Evolutionary conservation across 2,797 vertebrate genomes (phyloP).

Genomic region (Oreortyx pictus): DNA sequence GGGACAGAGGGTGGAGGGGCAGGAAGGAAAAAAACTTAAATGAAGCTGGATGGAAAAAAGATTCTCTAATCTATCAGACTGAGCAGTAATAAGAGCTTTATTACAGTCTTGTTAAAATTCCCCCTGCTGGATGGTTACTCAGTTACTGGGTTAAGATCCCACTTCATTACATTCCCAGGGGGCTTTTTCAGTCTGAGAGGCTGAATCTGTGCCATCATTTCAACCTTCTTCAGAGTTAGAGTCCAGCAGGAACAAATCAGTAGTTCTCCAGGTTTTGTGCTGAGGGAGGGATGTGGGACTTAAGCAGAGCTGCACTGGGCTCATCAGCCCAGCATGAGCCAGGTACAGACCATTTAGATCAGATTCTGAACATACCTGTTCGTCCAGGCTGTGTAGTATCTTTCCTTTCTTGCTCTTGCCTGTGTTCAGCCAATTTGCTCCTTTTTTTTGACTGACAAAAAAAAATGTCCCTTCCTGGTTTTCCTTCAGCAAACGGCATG

Average conservation of each 20-base stretch:
- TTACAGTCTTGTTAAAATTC: conserved; percentile 69
- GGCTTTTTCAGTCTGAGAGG: neutral
- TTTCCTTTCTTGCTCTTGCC: neutral
- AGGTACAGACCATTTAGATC: neutral
- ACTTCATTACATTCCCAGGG: conserved; percentile 4
- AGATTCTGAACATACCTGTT: neutral
- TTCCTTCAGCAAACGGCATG: neutral
- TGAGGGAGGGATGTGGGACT: neutral
- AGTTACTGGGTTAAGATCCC: conserved; percentile 44
- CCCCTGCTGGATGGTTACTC: conserved; percentile 45
- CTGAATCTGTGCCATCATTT: neutral
- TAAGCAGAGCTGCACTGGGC: neutral
- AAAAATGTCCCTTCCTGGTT: neutral
- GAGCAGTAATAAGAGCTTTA: conserved; percentile 74
- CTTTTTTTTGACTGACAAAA: neutral
- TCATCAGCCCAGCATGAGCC: neutral
- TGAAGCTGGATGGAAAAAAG: conserved; percentile 66
- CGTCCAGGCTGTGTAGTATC: neutral
- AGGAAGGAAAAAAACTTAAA: conserved; percentile 65
- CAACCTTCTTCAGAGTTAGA: neutral
- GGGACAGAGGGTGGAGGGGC: neutral
- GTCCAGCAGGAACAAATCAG: neutral
- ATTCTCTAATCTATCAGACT: conserved; percentile 53
- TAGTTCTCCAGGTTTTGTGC: neutral
- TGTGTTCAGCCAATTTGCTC: neutral